These are phyloP conservation scores for Deroplatys truncata DNA, from an alignment of 2,888 invertebrate genomes.

Conservation along the genomic window DNA sequence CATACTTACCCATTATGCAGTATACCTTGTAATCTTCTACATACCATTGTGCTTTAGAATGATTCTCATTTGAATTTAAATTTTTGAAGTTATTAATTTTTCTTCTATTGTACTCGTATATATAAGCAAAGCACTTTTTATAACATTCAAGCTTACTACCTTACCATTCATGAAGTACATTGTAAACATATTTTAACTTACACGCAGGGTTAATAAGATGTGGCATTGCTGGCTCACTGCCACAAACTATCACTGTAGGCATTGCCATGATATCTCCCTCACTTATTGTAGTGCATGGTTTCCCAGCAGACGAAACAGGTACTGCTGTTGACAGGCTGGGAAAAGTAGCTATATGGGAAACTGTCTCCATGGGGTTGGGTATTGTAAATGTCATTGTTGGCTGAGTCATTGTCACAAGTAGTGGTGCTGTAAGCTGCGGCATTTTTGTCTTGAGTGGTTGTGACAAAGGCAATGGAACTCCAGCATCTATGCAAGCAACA, in stretches of 20 bases:
- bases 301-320: neutral
- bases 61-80: no score
- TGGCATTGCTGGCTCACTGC: neutral
- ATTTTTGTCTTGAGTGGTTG: neutral
- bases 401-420: neutral
- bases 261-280: conserved; percentile 19
- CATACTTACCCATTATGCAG: no score
- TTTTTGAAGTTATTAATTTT: no score
- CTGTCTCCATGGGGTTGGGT: neutral
- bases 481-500: neutral
- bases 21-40: no score
- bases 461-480: neutral
- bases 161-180: no score
- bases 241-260: conserved; percentile 20
- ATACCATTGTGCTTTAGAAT: no score
- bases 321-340: neutral
- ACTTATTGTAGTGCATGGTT: neutral
- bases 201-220: neutral
- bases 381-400: neutral
- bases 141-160: no score
- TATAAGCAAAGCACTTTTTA: no score
- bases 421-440: neutral
- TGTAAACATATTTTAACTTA: neutral
- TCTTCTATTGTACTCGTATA: no score
- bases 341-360: neutral